Conservation (phyloP, 2,797 vertebrate genomes). For the Lagocephalus sceleratus region DNA sequence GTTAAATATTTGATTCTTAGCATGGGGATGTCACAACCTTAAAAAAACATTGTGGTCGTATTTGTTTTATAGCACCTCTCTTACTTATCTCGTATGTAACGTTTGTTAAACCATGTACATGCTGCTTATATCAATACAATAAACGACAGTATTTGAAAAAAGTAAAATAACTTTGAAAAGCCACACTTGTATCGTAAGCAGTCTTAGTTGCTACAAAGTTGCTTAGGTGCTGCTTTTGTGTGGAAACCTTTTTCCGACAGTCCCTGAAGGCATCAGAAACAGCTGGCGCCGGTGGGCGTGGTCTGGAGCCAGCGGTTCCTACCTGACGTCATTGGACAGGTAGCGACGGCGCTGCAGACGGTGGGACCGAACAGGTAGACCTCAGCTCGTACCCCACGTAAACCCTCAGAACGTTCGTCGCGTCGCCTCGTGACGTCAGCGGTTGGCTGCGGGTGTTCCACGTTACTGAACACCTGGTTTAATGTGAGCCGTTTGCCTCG, state of each 20-base stretch:
- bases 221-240: too few relatives aligned
- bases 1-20: too few relatives aligned
- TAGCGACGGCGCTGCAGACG: slow-evolving; percentile 7
- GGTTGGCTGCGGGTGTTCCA: not conserved
- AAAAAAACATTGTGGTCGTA: too few relatives aligned
- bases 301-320: slow-evolving; percentile 22
- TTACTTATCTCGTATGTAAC: too few relatives aligned
- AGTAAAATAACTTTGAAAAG: too few relatives aligned
- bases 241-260: not conserved
- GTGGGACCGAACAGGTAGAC: slow-evolving; percentile 20
- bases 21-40: too few relatives aligned
- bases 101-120: too few relatives aligned
- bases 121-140: too few relatives aligned
- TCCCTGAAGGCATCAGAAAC: slow-evolving; percentile 37
- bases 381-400: not conserved
- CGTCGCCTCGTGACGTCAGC: not conserved
- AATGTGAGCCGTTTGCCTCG: not conserved
- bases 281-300: not conserved
- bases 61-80: too few relatives aligned
- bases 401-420: not conserved
- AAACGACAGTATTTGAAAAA: too few relatives aligned
- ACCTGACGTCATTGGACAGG: slow-evolving; percentile 22
- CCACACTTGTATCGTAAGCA: too few relatives aligned
- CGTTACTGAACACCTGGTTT: not conserved
- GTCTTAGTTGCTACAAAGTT: too few relatives aligned